Conservation (phyloP, 2,888 invertebrate species). For the Apodemia zela region DNA sequence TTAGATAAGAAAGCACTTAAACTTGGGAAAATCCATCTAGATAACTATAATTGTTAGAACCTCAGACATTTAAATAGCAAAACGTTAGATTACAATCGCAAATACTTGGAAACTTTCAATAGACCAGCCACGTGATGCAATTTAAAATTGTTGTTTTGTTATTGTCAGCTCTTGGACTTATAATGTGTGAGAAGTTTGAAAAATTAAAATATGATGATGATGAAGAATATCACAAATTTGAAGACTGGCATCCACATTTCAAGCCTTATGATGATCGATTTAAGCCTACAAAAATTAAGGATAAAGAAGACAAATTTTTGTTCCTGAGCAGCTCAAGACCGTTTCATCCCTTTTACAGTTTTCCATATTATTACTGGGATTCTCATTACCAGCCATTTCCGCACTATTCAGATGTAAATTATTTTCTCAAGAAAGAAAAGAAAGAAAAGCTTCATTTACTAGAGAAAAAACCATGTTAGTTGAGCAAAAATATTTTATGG, state of each 20-base stretch:
- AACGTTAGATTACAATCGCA: not conserved
- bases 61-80: slow-evolving; percentile 2
- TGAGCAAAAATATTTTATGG: not conserved
- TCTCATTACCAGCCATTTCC: slow-evolving; percentile 1
- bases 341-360: not conserved
- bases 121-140: not conserved
- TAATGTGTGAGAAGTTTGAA: not conserved
- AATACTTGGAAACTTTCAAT: not conserved
- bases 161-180: not conserved
- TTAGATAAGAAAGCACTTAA: slow-evolving; percentile 8
- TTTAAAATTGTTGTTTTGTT: not conserved
- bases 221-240: not conserved
- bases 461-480: not conserved
- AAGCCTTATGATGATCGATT: not conserved
- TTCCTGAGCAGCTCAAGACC: not conserved
- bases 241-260: slow-evolving; percentile 8
- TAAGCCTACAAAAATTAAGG: not conserved
- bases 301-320: slow-evolving; percentile 1
- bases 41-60: slow-evolving; percentile 6
- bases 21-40: slow-evolving; percentile 4
- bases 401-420: not conserved
- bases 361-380: not conserved
- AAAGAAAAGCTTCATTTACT: not conserved
- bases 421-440: not conserved
- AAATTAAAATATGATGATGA: not conserved